These are phyloP conservation scores for Pogoniulus pusillus DNA, from an alignment of 2,797 vertebrate genomes.

Conservation along the genomic window DNA sequence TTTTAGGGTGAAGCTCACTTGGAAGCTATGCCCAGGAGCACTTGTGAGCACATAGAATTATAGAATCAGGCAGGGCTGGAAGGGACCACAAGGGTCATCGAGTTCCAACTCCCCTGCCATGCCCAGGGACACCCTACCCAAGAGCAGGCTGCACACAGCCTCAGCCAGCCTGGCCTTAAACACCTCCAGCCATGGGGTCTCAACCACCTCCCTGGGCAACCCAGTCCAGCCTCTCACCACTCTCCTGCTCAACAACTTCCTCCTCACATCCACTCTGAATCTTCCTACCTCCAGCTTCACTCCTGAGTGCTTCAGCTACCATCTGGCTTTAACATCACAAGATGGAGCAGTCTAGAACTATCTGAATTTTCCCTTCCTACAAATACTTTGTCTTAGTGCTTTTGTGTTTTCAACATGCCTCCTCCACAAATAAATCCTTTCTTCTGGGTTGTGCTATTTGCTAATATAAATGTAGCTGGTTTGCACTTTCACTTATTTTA, in stretches of 20 bases:
- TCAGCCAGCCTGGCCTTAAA: too few relatives aligned
- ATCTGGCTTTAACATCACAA: background rate
- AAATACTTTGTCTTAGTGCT: background rate
- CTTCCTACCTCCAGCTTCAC: too few relatives aligned
- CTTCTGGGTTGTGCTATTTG: background rate
- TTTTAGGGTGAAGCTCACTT: background rate
- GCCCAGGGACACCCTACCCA: too few relatives aligned
- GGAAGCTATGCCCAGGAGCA: background rate
- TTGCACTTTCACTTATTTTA: background rate
- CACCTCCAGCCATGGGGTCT: too few relatives aligned
- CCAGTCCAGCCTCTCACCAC: too few relatives aligned
- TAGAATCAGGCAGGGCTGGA: too few relatives aligned
- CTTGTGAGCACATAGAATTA: background rate
- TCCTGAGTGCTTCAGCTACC: background rate
- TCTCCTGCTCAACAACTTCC: too few relatives aligned
- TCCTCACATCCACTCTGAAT: too few relatives aligned
- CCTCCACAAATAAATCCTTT: background rate
- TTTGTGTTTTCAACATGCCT: fast-evolving
- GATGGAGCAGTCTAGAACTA: background rate
- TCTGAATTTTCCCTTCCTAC: fast-evolving
- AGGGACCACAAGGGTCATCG: too few relatives aligned
- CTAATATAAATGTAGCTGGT: background rate
- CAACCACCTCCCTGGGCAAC: too few relatives aligned
- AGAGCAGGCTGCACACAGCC: too few relatives aligned
- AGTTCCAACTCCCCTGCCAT: too few relatives aligned